Conservation (phyloP, 2,888 invertebrate genomes). For the Blastobasis lacticolella region DNA sequence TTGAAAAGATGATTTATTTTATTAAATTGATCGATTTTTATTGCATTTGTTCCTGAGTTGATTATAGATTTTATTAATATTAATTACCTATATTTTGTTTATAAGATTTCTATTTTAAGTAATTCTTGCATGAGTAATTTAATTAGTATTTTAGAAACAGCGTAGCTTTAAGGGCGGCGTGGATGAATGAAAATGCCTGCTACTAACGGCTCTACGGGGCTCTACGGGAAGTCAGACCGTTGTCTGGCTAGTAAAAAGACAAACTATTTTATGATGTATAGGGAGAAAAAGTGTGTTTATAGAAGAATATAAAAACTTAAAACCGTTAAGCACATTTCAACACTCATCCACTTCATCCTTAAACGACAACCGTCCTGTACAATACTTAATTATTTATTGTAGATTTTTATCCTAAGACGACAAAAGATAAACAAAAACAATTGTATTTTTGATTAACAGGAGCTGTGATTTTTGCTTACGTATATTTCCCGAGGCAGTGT, state of each 20-base stretch:
- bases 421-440: constrained; percentile 60
- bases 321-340: too few relatives aligned
- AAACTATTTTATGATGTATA: constrained; percentile 10
- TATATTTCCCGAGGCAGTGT: constrained; percentile 38
- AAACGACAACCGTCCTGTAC: constrained; percentile 57
- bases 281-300: too few relatives aligned
- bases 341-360: constrained; percentile 48
- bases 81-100: constrained; percentile 47
- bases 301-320: too few relatives aligned
- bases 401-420: constrained; percentile 58
- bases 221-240: too few relatives aligned
- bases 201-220: not conserved
- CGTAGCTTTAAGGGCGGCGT: constrained; percentile 47
- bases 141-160: constrained; percentile 40
- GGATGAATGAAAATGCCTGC: constrained; percentile 27
- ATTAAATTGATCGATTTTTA: constrained; percentile 64
- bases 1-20: constrained; percentile 49
- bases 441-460: constrained; percentile 69
- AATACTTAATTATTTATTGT: constrained; percentile 69
- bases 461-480: constrained; percentile 73
- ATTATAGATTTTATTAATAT: constrained; percentile 65
- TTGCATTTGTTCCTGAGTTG: constrained; percentile 75
- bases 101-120: constrained; percentile 47
- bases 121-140: constrained; percentile 60
- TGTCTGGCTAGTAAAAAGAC: too few relatives aligned